phyloP scores from a whole-genome alignment of 2,797 vertebrate species.

The Ptychobarbus kaznakovi region DNA sequence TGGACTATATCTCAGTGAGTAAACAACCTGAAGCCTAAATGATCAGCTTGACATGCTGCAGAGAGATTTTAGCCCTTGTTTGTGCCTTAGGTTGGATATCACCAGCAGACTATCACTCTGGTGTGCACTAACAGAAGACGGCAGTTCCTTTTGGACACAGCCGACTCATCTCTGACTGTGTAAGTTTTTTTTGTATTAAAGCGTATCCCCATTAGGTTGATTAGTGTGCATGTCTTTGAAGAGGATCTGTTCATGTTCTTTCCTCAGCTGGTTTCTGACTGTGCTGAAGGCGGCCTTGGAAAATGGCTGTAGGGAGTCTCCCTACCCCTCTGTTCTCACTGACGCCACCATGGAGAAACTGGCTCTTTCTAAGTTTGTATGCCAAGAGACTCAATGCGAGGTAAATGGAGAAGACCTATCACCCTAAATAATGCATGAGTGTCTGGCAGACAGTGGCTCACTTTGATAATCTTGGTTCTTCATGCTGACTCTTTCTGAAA shows the following conservation, averaged over 20 bases:
- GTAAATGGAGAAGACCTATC: slow-evolving; percentile 69
- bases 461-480: slow-evolving; percentile 15
- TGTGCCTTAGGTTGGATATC: slow-evolving; percentile 88
- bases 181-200: slow-evolving; percentile 72
- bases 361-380: slow-evolving; percentile 93
- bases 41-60: slow-evolving; percentile 10
- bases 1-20: slow-evolving; percentile 96
- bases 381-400: slow-evolving; percentile 93
- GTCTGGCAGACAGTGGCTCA: slow-evolving; percentile 15
- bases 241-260: not conserved
- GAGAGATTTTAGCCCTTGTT: slow-evolving; percentile 14
- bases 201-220: not conserved
- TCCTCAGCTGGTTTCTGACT: slow-evolving; percentile 87
- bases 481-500: not conserved
- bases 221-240: not conserved
- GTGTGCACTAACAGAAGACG: slow-evolving; percentile 95
- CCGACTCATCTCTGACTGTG: slow-evolving; percentile 87
- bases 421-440: slow-evolving; percentile 2
- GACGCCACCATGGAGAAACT: slow-evolving; percentile 98
- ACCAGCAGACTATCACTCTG: slow-evolving; percentile 90
- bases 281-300: slow-evolving; percentile 92
- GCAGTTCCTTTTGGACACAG: slow-evolving; percentile 94
- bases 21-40: not conserved
- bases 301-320: slow-evolving; percentile 91
- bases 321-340: slow-evolving; percentile 90